Evolutionary conservation across 2,113 vertebrate genomes (phyloP).

Genomic region (Pithys albifrons): DNA sequence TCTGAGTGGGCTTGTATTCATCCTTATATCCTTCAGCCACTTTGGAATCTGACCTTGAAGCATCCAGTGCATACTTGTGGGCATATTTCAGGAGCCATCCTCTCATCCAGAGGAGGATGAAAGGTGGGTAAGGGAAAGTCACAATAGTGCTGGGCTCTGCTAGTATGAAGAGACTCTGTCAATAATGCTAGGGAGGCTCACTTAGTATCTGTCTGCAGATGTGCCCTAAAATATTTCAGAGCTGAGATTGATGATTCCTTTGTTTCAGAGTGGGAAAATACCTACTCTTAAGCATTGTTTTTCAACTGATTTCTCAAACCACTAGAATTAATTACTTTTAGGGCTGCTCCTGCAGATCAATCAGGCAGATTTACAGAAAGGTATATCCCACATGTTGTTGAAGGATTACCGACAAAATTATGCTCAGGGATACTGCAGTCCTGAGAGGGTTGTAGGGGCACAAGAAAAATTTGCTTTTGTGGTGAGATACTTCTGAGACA

Average conservation of each 20-base stretch:
- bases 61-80: background rate
- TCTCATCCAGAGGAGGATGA: background rate
- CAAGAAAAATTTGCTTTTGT: background rate
- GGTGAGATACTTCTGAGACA: background rate
- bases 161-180: fast-evolving
- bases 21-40: background rate
- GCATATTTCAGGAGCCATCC: background rate
- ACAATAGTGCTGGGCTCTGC: background rate
- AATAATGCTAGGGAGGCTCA: background rate
- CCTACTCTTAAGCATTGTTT: background rate
- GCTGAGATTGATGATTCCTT: background rate
- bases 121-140: background rate
- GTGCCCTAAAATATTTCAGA: background rate
- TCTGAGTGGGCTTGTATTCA: background rate
- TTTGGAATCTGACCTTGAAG: background rate
- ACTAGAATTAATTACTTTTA: background rate
- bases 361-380: background rate
- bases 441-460: background rate
- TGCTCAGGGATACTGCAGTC: background rate
- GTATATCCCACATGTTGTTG: background rate
- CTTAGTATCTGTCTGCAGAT: background rate
- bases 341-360: background rate
- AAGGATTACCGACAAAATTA: background rate
- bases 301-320: background rate
- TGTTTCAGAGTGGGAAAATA: background rate